These are phyloP conservation scores for Ptiloglossa arizonensis DNA, from an alignment of 1,140 invertebrate species.

Conservation along the genomic window DNA sequence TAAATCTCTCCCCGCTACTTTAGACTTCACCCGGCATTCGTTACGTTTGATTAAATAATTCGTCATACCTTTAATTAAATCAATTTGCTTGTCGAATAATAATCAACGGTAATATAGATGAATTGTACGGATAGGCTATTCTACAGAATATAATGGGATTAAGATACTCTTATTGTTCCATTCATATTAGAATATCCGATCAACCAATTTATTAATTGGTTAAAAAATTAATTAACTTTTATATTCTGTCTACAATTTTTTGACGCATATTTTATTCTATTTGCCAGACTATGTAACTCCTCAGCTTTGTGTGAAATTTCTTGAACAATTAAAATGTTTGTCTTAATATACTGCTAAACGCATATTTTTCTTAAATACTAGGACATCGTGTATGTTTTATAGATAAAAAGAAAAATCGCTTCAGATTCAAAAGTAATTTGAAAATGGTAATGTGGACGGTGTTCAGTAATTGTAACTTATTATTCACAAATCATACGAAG, in stretches of 20 bases:
- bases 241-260: no score
- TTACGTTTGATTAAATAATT: constrained; percentile 56
- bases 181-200: background rate
- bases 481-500: no score
- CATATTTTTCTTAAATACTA: background rate
- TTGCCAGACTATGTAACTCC: no score
- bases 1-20: constrained; percentile 19
- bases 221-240: constrained; percentile 5
- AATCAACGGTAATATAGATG: background rate
- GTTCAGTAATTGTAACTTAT: no score
- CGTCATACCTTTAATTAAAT: constrained; percentile 42
- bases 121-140: no score
- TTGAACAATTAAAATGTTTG: no score
- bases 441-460: no score
- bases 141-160: background rate
- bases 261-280: no score
- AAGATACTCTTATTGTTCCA: background rate
- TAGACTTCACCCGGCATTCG: background rate
- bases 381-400: background rate
- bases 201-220: background rate
- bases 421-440: no score
- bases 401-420: no score
- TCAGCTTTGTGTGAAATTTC: no score
- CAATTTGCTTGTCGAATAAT: background rate
- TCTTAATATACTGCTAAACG: no score